These are phyloP conservation scores for Falco cherrug DNA, from an alignment of 2,797 vertebrate species.

Conservation along the genomic window DNA sequence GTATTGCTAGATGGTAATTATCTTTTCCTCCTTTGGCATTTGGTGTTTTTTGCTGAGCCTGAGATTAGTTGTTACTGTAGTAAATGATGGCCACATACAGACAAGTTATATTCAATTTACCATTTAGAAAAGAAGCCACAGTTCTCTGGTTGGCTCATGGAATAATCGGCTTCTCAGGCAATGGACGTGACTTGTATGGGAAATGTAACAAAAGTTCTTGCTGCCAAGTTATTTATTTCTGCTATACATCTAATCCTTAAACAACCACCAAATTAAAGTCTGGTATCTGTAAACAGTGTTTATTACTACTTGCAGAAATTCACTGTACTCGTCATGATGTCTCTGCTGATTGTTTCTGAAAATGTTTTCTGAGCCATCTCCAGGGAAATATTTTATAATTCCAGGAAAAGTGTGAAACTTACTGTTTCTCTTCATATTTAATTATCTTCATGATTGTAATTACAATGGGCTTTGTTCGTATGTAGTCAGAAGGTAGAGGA, in stretches of 20 bases:
- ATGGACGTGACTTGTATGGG: not conserved
- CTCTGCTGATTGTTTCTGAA: not conserved
- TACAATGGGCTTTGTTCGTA: not conserved
- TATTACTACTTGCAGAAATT: not conserved
- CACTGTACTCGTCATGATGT: not conserved
- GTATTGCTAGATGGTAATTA: not conserved
- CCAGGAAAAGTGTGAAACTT: not conserved
- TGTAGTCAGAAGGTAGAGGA: not conserved
- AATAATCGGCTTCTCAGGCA: not conserved
- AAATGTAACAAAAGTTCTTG: not conserved
- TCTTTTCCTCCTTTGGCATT: not conserved
- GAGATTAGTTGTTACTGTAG: not conserved
- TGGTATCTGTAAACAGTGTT: not conserved
- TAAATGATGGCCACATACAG: not conserved
- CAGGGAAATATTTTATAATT: not conserved
- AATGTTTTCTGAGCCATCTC: not conserved
- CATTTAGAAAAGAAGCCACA: not conserved
- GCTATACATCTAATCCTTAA: not conserved
- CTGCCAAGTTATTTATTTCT: not conserved
- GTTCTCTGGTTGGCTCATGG: not conserved
- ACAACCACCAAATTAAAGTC: not conserved
- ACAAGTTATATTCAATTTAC: conserved; percentile 2
- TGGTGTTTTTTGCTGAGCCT: not conserved
- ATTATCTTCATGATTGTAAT: not conserved
- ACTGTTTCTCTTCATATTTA: not conserved